phyloP scores from a whole-genome alignment of 2,888 invertebrate genomes.

The Drosophila fulvimacula region DNA sequence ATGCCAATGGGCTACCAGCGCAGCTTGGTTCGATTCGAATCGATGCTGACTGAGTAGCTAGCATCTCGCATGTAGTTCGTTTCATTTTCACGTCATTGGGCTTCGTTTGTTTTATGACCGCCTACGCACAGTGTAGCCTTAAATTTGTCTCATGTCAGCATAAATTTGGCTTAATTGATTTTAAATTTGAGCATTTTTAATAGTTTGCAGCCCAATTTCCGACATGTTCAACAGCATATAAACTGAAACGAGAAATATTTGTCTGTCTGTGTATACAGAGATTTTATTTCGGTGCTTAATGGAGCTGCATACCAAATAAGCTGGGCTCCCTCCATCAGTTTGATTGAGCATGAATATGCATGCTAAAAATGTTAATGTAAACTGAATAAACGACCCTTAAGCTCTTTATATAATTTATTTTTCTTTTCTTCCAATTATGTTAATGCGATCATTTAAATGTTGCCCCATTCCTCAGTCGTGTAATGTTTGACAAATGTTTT shows the following conservation, averaged over 20 bases:
- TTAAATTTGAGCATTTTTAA: conserved; percentile 74
- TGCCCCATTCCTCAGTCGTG: conserved; percentile 31
- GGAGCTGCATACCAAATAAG: conserved; percentile 69
- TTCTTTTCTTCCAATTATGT: conserved; percentile 51
- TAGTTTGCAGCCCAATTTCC: conserved; percentile 66
- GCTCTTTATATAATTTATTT: conserved; percentile 62
- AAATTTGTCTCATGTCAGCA: conserved; percentile 74
- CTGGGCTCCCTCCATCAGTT: conserved; percentile 29
- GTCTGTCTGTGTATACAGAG: conserved; percentile 5
- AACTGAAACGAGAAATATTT: conserved; percentile 45
- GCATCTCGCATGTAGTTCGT: conserved; percentile 53
- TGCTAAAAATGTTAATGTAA: conserved; percentile 67
- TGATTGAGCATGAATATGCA: conserved; percentile 75
- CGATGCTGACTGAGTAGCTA: conserved; percentile 6
- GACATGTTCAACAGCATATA: conserved; percentile 51
- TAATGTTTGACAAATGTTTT: conserved; percentile 56
- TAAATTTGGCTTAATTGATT: conserved; percentile 79
- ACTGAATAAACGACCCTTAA: conserved; percentile 71
- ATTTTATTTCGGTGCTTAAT: conserved; percentile 58
- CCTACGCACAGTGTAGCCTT: conserved; percentile 63
- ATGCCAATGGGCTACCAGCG: conserved; percentile 64
- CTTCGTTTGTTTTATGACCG: conserved; percentile 53
- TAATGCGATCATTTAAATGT: conserved; percentile 42
- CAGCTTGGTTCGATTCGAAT: background rate
- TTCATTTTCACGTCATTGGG: conserved; percentile 44